A percentile compares a stretch with the other conserved stretches of the same genome.
Conservation (phyloP, 2,797 vertebrate genomes). For the Macropus fuliginosus region DNA sequence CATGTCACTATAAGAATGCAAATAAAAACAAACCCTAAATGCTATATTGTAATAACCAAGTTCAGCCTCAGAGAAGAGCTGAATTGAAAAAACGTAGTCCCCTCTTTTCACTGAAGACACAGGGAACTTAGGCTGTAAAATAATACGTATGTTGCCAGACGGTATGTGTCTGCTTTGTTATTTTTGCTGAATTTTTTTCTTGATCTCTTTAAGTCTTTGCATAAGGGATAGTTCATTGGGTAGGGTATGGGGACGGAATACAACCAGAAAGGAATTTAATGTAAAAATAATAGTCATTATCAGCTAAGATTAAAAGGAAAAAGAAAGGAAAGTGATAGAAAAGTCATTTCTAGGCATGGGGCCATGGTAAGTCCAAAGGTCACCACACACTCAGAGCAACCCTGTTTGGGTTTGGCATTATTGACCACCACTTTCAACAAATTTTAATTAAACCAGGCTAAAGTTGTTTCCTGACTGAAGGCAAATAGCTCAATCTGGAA, state of each 20-base stretch:
- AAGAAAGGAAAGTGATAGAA: constrained; percentile 10
- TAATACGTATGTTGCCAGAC: background rate
- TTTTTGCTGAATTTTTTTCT: background rate
- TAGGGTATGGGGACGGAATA: background rate
- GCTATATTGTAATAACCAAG: background rate
- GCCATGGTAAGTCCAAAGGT: constrained; percentile 28
- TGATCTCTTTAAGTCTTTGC: background rate
- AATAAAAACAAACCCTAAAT: background rate
- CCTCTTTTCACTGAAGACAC: background rate
- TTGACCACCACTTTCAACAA: background rate
- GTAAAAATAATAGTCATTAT: background rate
- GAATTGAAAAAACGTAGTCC: background rate
- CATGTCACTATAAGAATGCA: background rate
- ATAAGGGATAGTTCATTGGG: background rate
- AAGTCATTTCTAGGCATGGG: background rate
- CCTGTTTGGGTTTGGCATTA: constrained; percentile 42
- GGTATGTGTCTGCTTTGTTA: background rate
- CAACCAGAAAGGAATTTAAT: background rate
- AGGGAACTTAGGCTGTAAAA: background rate
- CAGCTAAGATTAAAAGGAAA: background rate
- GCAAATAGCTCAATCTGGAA: constrained; percentile 45
- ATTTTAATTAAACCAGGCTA: constrained; percentile 59
- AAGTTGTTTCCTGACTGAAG: constrained; percentile 49
- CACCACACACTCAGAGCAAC: background rate
- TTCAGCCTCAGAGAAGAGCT: background rate